Evolutionary conservation across 1,140 invertebrate genomes (phyloP), one percentile per base, ranked within the genome.

Genomic region (Glossosoma conforme): DNA sequence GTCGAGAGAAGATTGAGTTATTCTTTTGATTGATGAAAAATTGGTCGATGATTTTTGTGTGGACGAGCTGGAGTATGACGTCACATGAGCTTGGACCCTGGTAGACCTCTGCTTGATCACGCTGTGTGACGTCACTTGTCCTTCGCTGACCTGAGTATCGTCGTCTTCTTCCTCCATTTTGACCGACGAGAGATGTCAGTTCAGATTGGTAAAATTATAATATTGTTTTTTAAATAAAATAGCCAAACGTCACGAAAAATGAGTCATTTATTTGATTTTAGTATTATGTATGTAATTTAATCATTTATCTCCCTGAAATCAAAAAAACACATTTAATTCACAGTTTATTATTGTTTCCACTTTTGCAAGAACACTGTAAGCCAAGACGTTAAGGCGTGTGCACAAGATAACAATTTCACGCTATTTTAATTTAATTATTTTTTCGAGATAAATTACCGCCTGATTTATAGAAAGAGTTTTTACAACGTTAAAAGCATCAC

Each of bases 161-260:
- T 79, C 77, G 28, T 80, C 77, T 54, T 80, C 77, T 47, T 79
- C 77, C 60, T 80, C 77, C 77, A 79, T 79, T 61, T 67, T 72
- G 46, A 52, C 52, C 44, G 18, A 25, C 22, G 32, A 19, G 42
- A n/a, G 25, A 50, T 51, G 47, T 54, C 46, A 30, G 30, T 45
- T 45, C 36, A 35, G 5, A 10, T 32, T 44, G 8, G n/a, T 22
- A 22, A 17, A 36, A 9, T 19, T 20, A 37, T 20, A 13, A 46
- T 20, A n/a, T n/a, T n/a, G n/a, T n/a, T n/a, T n/a, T n/a, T n/a
- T n/a, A n/a, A n/a, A n/a, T n/a, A n/a, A n/a, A n/a, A n/a, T n/a
- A n/a, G n/a, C n/a, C n/a, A n/a, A n/a, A n/a, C n/a, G n/a, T n/a
- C n/a, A n/a, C n/a, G n/a, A n/a, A n/a, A n/a, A n/a, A n/a, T n/a